A percentile compares a stretch with the other conserved stretches of the same genome.
These are phyloP conservation scores for Heliconius ethilla DNA, from an alignment of 2,888 invertebrate genomes.

Conservation along the genomic window DNA sequence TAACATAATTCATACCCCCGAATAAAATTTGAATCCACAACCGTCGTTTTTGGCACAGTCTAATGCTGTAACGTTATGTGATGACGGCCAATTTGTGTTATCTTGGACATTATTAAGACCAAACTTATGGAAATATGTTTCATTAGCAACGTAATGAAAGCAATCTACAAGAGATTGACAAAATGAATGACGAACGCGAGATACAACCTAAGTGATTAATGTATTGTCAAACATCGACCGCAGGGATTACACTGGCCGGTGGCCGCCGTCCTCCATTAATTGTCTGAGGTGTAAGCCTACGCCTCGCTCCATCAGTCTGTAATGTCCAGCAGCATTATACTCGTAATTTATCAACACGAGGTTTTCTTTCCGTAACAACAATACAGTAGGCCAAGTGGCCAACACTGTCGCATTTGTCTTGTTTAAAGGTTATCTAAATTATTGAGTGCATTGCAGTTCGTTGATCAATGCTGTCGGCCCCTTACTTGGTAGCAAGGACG, in stretches of 20 bases:
- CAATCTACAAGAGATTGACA: conserved; percentile 25
- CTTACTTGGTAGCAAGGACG: conserved; percentile 17
- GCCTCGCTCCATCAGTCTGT: conserved; percentile 8
- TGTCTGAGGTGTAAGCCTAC: conserved; percentile 9
- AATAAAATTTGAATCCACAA: no score
- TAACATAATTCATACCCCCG: no score
- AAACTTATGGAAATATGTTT: not conserved
- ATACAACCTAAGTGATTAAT: conserved; percentile 37
- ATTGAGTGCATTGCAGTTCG: conserved; percentile 24
- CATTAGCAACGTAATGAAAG: conserved; percentile 2
- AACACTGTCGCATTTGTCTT: conserved; percentile 11
- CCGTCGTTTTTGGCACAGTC: no score
- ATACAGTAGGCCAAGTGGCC: not conserved
- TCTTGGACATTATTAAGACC: not conserved
- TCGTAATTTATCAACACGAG: no score
- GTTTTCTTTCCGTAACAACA: not conserved
- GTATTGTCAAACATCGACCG: conserved; percentile 26
- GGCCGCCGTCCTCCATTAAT: conserved; percentile 18
- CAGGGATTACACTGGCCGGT: conserved; percentile 14
- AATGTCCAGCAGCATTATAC: no score
- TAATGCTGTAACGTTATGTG: not conserved
- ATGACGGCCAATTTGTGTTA: not conserved
- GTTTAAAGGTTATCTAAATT: conserved; percentile 16
- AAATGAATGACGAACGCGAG: conserved; percentile 31
- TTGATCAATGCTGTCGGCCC: conserved; percentile 21